phyloP scores from a whole-genome alignment of 2,113 vertebrate species.

The Catharus bicknelli region DNA sequence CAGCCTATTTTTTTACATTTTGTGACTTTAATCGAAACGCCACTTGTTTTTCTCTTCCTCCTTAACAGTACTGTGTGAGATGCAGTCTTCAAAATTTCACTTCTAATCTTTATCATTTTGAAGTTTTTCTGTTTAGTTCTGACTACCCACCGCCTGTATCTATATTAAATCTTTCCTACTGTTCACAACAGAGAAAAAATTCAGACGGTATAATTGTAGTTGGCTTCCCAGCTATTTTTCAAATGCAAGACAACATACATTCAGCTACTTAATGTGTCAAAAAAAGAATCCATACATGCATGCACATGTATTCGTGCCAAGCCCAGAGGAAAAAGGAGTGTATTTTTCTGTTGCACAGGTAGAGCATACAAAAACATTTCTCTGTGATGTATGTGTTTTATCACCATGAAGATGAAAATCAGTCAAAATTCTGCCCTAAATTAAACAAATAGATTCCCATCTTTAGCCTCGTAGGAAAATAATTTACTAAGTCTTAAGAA shows the following conservation, averaged over 20 bases:
- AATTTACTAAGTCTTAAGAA: constrained; percentile 65
- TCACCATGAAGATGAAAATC: not conserved
- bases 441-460: constrained; percentile 63
- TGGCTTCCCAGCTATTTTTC: constrained; percentile 30
- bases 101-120: constrained; percentile 35
- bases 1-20: constrained; percentile 40
- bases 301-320: not conserved
- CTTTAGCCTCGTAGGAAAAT: constrained; percentile 44
- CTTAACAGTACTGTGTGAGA: not conserved
- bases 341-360: not conserved
- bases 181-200: constrained; percentile 42
- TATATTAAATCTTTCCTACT: constrained; percentile 52
- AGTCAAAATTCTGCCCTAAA: constrained; percentile 34
- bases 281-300: not conserved
- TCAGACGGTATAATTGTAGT: not conserved
- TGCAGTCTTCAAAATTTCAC: constrained; percentile 46
- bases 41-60: constrained; percentile 29
- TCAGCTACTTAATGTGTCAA: not conserved
- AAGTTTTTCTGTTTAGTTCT: constrained; percentile 4
- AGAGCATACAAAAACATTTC: not conserved
- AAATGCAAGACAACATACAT: not conserved
- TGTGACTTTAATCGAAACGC: constrained; percentile 38
- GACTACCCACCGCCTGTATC: not conserved
- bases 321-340: not conserved
- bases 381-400: not conserved